phyloP scores from a whole-genome alignment of 2,113 vertebrate species.

The Gymnarchus niloticus region DNA sequence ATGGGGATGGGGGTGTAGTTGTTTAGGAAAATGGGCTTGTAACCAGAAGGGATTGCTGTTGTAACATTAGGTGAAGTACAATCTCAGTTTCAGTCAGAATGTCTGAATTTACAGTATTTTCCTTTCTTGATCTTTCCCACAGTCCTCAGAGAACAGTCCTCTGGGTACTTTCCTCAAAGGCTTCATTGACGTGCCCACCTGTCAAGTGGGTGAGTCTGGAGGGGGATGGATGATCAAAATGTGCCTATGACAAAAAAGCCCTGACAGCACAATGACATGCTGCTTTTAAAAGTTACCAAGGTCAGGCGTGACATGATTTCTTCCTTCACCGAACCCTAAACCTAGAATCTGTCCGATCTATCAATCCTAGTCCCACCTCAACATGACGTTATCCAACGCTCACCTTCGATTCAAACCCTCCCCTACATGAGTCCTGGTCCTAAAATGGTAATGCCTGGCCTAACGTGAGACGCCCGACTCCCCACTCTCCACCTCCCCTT shows the following conservation, averaged over 20 bases:
- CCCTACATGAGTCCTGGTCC: not conserved
- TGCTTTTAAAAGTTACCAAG: not conserved
- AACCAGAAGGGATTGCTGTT: no score
- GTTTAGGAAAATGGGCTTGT: not conserved
- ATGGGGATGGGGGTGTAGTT: not conserved
- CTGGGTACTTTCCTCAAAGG: conserved; percentile 66
- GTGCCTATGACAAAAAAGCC: not conserved
- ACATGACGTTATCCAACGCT: not conserved
- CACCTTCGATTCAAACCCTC: not conserved
- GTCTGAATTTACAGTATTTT: not conserved
- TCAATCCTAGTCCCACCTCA: no score
- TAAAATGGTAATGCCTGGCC: not conserved
- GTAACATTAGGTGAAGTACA: not conserved
- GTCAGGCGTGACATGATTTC: not conserved
- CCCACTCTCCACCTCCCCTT: not conserved
- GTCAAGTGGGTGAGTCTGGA: conserved; percentile 59
- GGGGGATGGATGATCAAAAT: not conserved
- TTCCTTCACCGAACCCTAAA: no score
- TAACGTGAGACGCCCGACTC: not conserved
- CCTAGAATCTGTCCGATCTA: no score
- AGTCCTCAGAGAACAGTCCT: conserved; percentile 68
- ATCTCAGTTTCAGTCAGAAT: not conserved
- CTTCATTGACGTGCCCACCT: conserved; percentile 63
- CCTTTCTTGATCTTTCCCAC: conserved; percentile 18
- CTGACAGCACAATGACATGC: not conserved